Evolutionary conservation across 2,113 vertebrate species (phyloP), one percentile per base, ranked within the genome.

Genomic region (Rhinolophus ferrumequinum): DNA sequence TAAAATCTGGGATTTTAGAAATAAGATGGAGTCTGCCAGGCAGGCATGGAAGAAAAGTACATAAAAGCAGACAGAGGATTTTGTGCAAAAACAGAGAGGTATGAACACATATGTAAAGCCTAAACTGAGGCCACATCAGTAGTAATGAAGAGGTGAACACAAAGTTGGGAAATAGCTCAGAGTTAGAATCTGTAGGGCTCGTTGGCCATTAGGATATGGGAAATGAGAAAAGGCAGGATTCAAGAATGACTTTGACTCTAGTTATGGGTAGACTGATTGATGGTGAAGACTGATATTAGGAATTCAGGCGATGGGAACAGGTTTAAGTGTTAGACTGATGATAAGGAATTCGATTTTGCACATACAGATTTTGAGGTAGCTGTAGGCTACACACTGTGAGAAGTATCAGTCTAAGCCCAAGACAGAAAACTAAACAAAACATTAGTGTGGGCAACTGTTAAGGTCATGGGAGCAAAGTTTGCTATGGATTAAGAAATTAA

Each of bases 201-300:
- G 15, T 60, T 30, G 52, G 70, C 26, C 24, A 41, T 35, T 90
- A 50, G 12, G 62, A 66, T 88, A 62, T 50, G 19, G 11, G 22
- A 88, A 96, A 83, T n/a, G 26, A 93, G 64, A n/a, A 82, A 67
- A 66, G 19, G 35, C 26, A 88, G 22, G 28, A 88, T 85, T 73
- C 44, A 75, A 70, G 44, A 70, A 87, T 11, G 76, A 70, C 28
- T 83, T 13, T 56, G 77, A 77, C 16, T 77, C 88, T 81, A 22
- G 41, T 87, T n/a, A 77, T 16, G 8, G 50, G 24, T 58, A 82
- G 38, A 93, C 26, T n/a, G 52, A 62, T 24, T 33, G 70, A 58
- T 35, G 38, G 33, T 81, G 7, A 88, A 82, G 73, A n/a, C 47
- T 66, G 67, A 77, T 30, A 38, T 60, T 69, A 94, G 21, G 54